Base-by-base conservation (phyloP, 2,888 invertebrate species). In the Lasioglossum leucozonium region DNA sequence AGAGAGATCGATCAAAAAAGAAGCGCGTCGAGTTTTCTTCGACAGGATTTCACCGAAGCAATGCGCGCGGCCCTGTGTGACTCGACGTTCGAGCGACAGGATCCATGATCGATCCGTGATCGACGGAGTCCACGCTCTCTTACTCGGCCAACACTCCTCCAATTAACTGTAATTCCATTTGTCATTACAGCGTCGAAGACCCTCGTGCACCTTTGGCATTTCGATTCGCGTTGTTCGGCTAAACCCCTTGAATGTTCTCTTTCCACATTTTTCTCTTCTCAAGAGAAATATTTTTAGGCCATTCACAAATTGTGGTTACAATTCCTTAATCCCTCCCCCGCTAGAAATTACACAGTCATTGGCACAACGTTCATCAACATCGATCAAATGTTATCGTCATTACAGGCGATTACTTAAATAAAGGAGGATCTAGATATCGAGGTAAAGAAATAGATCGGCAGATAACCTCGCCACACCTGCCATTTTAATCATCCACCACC, bases 31-130 rank as follows among this genome's bases (percentile, higher is more conserved):
- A 65, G 77, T 47, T 77, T 78, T 81, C 79, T 69, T 80, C 74
- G 16, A 55, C 55, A 44, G 44, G 72, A 84, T 85, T 87, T 87
- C 87, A 78, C 77, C 77, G 67, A 30, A 85, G 76, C 65, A 76
- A 82, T 65, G 34, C 22, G 34, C 74, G 71, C 72, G 26, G 67
- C 34, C 77, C 18, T 40, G 42, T 40, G 42, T 4, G 40, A 13
- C n/a, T 30, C 44, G 72, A 76, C 74, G n/a, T 51, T 69, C 80
- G 47, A 69, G 69, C 55, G 69, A 69, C 51, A 16, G 34, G 79
- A 81, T 72, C 34, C 16, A 51, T 62, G 87, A 86, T 87, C 77
- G 77, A 84, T 84, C 58, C 47, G 26, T 58, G 76, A 85, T 72
- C 69, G 65, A 34, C 51, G 47, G 44, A 16, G 62, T 26, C 65